These are phyloP conservation scores for Cristatella mucedo DNA, from an alignment of 2,888 invertebrate genomes.

Conservation along the genomic window DNA sequence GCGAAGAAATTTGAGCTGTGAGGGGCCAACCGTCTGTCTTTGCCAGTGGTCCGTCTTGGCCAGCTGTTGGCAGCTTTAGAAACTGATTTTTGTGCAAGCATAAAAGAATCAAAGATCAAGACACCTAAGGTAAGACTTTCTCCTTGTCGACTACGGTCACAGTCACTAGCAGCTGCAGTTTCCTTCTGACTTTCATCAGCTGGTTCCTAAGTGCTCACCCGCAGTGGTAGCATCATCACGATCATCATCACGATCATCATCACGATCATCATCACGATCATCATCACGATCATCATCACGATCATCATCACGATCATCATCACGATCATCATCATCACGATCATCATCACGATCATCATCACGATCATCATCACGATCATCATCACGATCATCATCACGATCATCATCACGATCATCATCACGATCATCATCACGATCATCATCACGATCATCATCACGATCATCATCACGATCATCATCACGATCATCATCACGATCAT, in stretches of 20 bases:
- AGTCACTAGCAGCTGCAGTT: no score
- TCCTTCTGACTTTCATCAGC: no score
- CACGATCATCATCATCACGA: slow-evolving; percentile 1
- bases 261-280: background rate
- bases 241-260: slow-evolving; percentile 4
- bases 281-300: background rate
- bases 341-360: background rate
- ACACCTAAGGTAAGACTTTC: no score
- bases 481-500: background rate
- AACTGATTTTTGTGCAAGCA: no score
- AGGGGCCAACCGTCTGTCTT: no score
- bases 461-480: background rate
- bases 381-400: background rate
- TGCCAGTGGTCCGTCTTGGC: no score
- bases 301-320: slow-evolving; percentile 2
- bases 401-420: slow-evolving; percentile 1
- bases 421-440: background rate
- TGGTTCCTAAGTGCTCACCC: no score
- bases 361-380: background rate
- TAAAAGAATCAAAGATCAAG: no score
- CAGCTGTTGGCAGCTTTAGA: no score
- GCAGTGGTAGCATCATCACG: background rate
- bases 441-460: background rate
- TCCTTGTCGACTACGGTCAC: no score
- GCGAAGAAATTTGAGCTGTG: no score